A percentile compares a stretch with the other conserved stretches of the same genome.
These are phyloP conservation scores for Parnassius mnemosyne DNA, from an alignment of 2,888 invertebrate species.

Conservation along the genomic window DNA sequence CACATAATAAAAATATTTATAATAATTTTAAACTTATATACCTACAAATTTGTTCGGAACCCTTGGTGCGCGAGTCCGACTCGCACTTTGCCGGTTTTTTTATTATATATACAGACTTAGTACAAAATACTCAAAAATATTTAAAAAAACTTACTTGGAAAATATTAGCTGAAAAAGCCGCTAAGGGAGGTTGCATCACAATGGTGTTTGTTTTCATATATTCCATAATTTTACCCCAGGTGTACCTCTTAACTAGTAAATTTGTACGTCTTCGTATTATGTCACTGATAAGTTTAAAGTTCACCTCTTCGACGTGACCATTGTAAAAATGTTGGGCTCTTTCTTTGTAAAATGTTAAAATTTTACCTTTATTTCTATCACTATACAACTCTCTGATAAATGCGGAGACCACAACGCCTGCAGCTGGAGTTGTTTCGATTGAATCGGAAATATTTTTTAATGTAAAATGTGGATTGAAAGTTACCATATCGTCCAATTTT, in stretches of 20 bases:
- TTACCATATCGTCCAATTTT: slow-evolving; percentile 91
- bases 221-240: slow-evolving; percentile 87
- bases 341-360: slow-evolving; percentile 93
- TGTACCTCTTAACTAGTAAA: slow-evolving; percentile 88
- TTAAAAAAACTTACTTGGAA: slow-evolving; percentile 81
- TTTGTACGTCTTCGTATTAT: slow-evolving; percentile 90
- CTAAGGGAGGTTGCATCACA: slow-evolving; percentile 86
- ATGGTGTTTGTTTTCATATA: slow-evolving; percentile 87
- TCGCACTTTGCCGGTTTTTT: no score
- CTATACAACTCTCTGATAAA: slow-evolving; percentile 92
- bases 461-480: slow-evolving; percentile 93
- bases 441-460: slow-evolving; percentile 93
- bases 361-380: slow-evolving; percentile 88
- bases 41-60: no score
- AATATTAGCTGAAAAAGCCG: slow-evolving; percentile 90
- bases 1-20: no score
- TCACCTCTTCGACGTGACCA: slow-evolving; percentile 91
- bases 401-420: slow-evolving; percentile 89
- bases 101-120: no score
- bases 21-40: no score
- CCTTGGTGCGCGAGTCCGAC: no score
- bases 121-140: background rate
- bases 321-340: slow-evolving; percentile 93
- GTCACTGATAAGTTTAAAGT: slow-evolving; percentile 90
- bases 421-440: slow-evolving; percentile 83